phyloP scores from a whole-genome alignment of 1,140 invertebrate species.

The Neodiprion virginianus region DNA sequence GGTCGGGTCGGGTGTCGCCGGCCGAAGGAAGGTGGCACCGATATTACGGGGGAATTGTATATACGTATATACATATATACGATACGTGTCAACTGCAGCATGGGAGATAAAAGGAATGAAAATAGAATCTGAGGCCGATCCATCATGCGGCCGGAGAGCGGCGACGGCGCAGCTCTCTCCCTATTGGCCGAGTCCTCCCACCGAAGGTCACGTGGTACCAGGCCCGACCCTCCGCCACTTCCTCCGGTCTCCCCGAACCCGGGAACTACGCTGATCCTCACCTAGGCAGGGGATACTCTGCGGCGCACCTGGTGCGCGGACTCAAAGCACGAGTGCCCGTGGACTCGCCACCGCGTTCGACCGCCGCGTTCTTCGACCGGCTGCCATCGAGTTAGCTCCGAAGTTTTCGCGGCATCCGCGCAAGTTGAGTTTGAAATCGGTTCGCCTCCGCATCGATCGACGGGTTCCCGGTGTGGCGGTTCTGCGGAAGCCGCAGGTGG shows the following conservation, averaged over 20 bases:
- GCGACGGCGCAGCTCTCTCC: constrained; percentile 36
- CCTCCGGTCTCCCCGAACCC: not conserved
- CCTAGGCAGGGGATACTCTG: constrained; percentile 4
- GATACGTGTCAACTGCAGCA: constrained; percentile 62
- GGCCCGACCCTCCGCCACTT: not conserved
- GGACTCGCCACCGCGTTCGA: constrained; percentile 32
- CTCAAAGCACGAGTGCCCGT: constrained; percentile 18
- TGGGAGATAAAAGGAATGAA: constrained; percentile 58
- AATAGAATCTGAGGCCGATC: constrained; percentile 58
- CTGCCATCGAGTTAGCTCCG: constrained; percentile 14
- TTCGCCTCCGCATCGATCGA: not conserved
- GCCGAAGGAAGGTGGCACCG: constrained; percentile 41
- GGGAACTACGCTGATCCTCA: not conserved
- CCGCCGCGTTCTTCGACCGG: constrained; percentile 34
- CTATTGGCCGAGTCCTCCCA: constrained; percentile 55
- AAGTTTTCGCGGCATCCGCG: not conserved
- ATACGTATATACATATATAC: constrained; percentile 41
- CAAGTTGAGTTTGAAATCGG: not conserved
- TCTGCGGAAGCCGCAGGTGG: constrained; percentile 12
- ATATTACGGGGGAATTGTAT: constrained; percentile 34
- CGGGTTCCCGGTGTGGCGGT: not conserved
- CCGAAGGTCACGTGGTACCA: constrained; percentile 46
- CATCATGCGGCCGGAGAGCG: constrained; percentile 55
- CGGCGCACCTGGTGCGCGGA: constrained; percentile 1
- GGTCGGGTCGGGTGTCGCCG: constrained; percentile 15